Conservation (phyloP, 1,140 invertebrate species). For the Catajapyx aquilonaris region DNA sequence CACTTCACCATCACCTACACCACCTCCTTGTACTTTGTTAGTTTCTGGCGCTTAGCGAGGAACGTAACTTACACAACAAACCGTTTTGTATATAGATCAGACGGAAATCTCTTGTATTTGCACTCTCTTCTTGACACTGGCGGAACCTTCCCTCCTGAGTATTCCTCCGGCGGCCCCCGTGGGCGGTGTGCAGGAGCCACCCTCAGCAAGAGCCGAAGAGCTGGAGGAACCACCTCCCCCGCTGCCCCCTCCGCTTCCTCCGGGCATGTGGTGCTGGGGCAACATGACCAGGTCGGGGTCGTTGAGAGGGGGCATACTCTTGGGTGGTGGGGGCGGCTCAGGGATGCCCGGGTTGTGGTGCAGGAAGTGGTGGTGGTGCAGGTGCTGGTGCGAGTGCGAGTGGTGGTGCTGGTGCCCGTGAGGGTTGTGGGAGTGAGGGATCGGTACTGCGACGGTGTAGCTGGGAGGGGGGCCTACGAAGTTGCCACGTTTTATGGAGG, state of each 20-base stretch:
- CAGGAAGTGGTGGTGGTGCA: not conserved
- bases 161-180: conserved; percentile 8
- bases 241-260: not conserved
- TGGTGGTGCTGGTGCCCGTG: conserved; percentile 9
- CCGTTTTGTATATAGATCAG: too few species aligned
- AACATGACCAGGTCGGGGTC: not conserved
- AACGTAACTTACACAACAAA: too few species aligned
- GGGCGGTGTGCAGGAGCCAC: conserved; percentile 18
- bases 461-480: not conserved
- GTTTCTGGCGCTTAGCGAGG: too few species aligned
- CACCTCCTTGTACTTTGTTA: too few species aligned
- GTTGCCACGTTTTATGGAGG: not conserved
- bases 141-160: conserved; percentile 2
- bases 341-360: conserved; percentile 9
- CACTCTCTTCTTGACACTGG: conserved; percentile 36
- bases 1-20: too few species aligned
- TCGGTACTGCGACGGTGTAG: conserved; percentile 18
- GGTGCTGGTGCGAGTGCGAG: conserved; percentile 35
- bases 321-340: conserved; percentile 34
- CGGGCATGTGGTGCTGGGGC: not conserved
- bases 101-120: conserved; percentile 42
- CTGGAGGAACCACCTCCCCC: not conserved
- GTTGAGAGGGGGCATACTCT: conserved; percentile 24
- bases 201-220: not conserved
- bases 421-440: conserved; percentile 13